Evolutionary conservation across 2,888 invertebrate genomes (phyloP).

Genomic region (Timema podura): DNA sequence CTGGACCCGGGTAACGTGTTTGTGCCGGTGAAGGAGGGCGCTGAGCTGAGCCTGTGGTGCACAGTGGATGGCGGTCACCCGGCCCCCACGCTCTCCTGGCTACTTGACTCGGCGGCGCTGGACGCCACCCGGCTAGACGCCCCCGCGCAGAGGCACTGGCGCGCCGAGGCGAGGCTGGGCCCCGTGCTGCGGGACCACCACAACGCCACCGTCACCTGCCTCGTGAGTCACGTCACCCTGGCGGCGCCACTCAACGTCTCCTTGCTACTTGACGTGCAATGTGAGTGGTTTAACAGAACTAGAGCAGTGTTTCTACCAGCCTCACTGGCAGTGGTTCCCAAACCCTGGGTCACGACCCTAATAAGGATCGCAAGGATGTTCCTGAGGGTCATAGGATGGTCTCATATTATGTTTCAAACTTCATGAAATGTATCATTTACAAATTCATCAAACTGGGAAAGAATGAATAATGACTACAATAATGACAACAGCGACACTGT

Average conservation of each 20-base stretch:
- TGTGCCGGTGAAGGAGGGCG: conserved; percentile 82
- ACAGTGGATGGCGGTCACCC: conserved; percentile 81
- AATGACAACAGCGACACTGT: no score
- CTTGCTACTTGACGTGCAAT: conserved; percentile 61
- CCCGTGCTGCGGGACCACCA: conserved; percentile 79
- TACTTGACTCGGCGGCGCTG: conserved; percentile 41
- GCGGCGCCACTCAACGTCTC: conserved; percentile 55
- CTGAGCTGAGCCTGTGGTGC: conserved; percentile 75
- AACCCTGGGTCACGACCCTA: neutral
- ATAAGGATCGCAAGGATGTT: no score
- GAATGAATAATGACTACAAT: no score
- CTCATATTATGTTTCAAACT: no score
- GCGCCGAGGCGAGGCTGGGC: conserved; percentile 56
- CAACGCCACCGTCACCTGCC: conserved; percentile 79
- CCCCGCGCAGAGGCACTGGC: conserved; percentile 31
- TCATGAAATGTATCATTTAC: no score
- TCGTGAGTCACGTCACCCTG: conserved; percentile 66
- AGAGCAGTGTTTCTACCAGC: neutral
- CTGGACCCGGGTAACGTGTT: conserved; percentile 83
- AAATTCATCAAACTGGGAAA: no score
- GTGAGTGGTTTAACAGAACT: conserved; percentile 49
- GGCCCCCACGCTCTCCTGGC: conserved; percentile 62
- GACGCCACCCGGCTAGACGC: conserved; percentile 17
- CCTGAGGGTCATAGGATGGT: no score
- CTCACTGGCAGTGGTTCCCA: neutral